Evolutionary conservation across 2,888 invertebrate genomes (phyloP).

Genomic region (Torymus aiolomorphi): DNA sequence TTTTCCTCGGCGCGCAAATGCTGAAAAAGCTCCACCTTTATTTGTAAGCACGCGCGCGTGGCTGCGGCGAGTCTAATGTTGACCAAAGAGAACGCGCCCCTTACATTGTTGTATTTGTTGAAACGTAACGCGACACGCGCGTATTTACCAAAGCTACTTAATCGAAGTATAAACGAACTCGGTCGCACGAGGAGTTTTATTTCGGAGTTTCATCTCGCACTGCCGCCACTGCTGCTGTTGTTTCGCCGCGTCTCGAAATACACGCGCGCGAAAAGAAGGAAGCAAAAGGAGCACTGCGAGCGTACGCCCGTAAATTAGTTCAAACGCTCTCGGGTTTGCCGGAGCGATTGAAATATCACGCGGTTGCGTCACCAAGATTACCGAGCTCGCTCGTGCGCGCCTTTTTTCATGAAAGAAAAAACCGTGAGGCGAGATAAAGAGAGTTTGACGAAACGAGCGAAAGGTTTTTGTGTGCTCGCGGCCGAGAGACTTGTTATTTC

Average conservation of each 20-base stretch:
- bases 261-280: slow-evolving; percentile 9
- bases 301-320: slow-evolving; percentile 34
- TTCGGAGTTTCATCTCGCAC: slow-evolving; percentile 34
- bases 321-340: slow-evolving; percentile 29
- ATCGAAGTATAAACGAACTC: slow-evolving; percentile 50
- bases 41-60: slow-evolving; percentile 17
- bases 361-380: slow-evolving; percentile 51
- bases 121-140: slow-evolving; percentile 44
- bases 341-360: slow-evolving; percentile 49
- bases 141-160: slow-evolving; percentile 56
- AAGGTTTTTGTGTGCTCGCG: slow-evolving; percentile 17
- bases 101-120: slow-evolving; percentile 52
- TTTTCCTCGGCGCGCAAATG: too few relatives aligned
- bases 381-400: too few relatives aligned
- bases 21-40: background rate
- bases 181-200: slow-evolving; percentile 38
- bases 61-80: slow-evolving; percentile 33
- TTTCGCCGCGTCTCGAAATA: slow-evolving; percentile 42
- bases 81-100: slow-evolving; percentile 5
- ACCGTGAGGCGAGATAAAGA: slow-evolving; percentile 39
- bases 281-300: background rate
- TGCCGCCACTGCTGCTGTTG: slow-evolving; percentile 14
- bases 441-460: slow-evolving; percentile 42
- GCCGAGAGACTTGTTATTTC: slow-evolving; percentile 23
- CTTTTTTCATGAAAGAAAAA: slow-evolving; percentile 10